phyloP scores from a whole-genome alignment of 2,797 vertebrate genomes.

The Sternarchorhynchus goeldii region DNA sequence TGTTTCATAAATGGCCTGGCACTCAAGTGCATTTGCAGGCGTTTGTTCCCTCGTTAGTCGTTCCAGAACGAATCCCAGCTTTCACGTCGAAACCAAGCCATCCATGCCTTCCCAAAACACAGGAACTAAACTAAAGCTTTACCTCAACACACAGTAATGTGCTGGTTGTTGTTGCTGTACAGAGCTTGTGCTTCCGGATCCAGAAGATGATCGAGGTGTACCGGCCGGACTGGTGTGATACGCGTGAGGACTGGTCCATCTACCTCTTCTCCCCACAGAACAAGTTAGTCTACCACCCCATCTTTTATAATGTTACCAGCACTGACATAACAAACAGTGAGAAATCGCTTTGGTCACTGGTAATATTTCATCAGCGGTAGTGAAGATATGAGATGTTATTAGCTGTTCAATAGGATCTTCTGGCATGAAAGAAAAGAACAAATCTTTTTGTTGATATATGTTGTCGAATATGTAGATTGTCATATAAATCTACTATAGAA shows the following conservation, averaged over 20 bases:
- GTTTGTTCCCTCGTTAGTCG: constrained; percentile 1
- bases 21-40: background rate
- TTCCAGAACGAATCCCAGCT: constrained; percentile 16
- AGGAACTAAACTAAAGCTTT: background rate
- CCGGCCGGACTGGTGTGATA: constrained; percentile 93
- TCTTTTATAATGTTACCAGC: background rate
- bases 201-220: constrained; percentile 97
- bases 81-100: background rate
- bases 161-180: constrained; percentile 21
- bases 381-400: no score
- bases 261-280: constrained; percentile 97
- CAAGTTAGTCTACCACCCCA: constrained; percentile 76
- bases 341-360: no score
- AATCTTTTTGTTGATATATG: background rate
- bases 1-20: constrained; percentile 17
- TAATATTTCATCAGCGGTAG: no score
- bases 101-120: background rate
- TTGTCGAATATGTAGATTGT: background rate
- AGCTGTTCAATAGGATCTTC: no score
- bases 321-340: no score
- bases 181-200: constrained; percentile 95
- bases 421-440: no score
- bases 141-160: background rate
- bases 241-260: constrained; percentile 92
- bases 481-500: background rate